Percentiles rank a stretch among this genome's conserved stretches.
Evolutionary conservation across 2,113 vertebrate species (phyloP).

Genomic region (Ramphastos sulfuratus): DNA sequence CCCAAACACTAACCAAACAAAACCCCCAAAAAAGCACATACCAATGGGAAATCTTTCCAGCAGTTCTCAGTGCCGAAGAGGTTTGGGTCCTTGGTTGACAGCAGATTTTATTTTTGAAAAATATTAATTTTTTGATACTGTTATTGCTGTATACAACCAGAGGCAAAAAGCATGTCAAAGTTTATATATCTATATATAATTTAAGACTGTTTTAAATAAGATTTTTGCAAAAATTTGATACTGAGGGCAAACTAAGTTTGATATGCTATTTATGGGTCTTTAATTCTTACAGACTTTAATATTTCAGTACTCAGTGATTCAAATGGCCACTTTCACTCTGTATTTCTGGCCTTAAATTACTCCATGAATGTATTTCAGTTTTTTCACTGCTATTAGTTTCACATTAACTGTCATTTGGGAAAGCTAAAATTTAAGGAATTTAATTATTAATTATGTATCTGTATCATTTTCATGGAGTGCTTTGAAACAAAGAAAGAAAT

Average conservation of each 20-base stretch:
- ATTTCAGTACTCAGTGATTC: background rate
- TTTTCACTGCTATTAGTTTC: background rate
- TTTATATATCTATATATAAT: too few species aligned
- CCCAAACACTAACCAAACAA: background rate
- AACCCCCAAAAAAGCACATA: rapidly evolving
- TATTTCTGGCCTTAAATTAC: background rate
- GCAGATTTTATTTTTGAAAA: background rate
- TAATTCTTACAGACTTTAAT: background rate
- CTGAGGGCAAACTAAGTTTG: background rate
- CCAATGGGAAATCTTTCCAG: background rate
- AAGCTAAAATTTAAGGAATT: background rate
- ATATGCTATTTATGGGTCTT: background rate
- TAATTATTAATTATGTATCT: background rate
- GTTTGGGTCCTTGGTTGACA: background rate
- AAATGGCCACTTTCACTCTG: background rate
- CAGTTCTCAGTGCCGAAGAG: background rate
- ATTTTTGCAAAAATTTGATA: background rate
- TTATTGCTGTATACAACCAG: background rate
- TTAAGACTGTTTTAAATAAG: background rate
- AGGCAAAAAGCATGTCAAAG: background rate
- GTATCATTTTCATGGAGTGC: background rate
- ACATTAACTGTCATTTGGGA: background rate
- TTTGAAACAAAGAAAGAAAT: background rate
- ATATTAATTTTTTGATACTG: background rate
- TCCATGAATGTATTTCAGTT: background rate